Evolutionary conservation across 2,113 vertebrate species (phyloP), one percentile per base, ranked within the genome.

Genomic region (Dicerorhinus sumatrensis): DNA sequence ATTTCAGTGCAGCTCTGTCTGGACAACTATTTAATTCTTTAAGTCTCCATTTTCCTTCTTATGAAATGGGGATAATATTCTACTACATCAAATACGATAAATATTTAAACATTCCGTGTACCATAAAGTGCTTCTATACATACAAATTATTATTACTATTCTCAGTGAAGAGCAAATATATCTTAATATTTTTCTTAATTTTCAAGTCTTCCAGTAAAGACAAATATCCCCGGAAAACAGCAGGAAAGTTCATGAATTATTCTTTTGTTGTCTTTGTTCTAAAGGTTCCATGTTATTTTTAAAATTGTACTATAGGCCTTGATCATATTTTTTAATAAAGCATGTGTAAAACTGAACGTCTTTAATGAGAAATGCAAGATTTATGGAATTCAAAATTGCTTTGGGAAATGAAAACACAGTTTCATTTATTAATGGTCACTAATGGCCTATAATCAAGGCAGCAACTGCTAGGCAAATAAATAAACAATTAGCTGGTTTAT

Each of bases 401-500:
- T 75, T 93, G 51, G 89, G 70, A 97, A 97, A 93, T 89, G 27
- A 97, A 93, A 97, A 93, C 5, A 73, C 54, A 81, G 67, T 89
- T 97, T 95, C 13, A 96, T 79, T 96, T 96, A 93, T 85, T 89
- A 97, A 95, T 89, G 89, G 73, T 94, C 70, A 94, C 73, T 96
- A 97, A 94, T 93, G 72, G 31, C 60, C 17, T 79, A 51, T 69
- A 89, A 94, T 97, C 77, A 92, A 93, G 39, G 31, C 63, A 94
- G n/a, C 29, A 92, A 94, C 21, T 72, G 33, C 70, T 67, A 84
- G 75, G 39, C 60, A 97, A 97, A 95, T 93, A 95, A 97, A 93
- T 77, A 96, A 97, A 95, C 77, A 98, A 97, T 76, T 96, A 72
- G 27, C 62, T 96, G 31, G 46, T 94, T 93, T 97, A 92, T 97